These are phyloP conservation scores for Solea solea DNA, from an alignment of 2,113 vertebrate species.

Conservation along the genomic window DNA sequence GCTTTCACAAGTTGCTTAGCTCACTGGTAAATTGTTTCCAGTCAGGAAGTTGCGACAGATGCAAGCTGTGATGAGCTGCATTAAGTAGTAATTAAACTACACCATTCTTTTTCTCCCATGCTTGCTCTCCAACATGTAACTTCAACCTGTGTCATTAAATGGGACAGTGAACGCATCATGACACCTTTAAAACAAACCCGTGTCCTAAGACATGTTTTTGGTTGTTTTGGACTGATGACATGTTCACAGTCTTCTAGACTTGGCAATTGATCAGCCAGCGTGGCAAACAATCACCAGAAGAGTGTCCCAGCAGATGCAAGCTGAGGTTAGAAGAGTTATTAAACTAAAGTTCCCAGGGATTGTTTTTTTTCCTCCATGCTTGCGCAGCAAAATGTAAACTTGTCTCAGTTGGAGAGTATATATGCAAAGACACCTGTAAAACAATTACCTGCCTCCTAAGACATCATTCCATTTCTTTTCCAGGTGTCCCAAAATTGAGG, in stretches of 20 bases:
- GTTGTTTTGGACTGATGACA: too few species aligned
- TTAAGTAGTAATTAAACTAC: not conserved
- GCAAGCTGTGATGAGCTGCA: not conserved
- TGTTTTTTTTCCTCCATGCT: too few species aligned
- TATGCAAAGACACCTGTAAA: not conserved
- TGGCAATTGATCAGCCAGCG: too few species aligned
- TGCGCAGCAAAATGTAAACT: too few species aligned
- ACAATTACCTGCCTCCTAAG: not conserved
- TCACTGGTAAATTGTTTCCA: constrained; percentile 32
- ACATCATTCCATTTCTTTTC: not conserved
- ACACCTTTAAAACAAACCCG: not conserved
- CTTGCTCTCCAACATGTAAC: not conserved
- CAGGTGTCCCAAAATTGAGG: not conserved
- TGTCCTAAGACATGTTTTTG: too few species aligned
- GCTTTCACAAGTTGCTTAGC: constrained; percentile 8
- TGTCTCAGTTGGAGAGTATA: too few species aligned
- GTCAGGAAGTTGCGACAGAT: constrained; percentile 51
- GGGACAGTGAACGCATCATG: not conserved
- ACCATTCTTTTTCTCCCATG: not conserved
- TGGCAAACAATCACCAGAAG: too few species aligned
- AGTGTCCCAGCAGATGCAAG: too few species aligned
- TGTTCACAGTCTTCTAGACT: too few species aligned
- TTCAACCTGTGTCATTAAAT: not conserved
- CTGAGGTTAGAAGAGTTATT: too few species aligned
- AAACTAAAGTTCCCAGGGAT: too few species aligned